A percentile compares a stretch with the other conserved stretches of the same genome.
phyloP scores from a whole-genome alignment of 2,113 vertebrate species.

The Reinhardtius hippoglossoides region DNA sequence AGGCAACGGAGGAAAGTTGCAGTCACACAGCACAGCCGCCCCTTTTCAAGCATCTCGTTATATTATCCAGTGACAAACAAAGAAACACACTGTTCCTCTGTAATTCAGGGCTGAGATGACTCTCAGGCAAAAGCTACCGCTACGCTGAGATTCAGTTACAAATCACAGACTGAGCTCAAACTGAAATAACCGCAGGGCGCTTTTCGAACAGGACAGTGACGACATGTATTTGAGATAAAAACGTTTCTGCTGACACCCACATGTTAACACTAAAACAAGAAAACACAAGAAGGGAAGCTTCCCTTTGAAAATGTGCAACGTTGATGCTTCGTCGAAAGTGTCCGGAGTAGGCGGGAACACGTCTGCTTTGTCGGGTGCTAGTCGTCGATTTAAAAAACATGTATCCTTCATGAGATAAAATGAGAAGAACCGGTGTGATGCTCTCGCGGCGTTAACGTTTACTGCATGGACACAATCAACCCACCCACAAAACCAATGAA shows the following conservation, averaged over 20 bases:
- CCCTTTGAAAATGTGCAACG: slow-evolving; percentile 62
- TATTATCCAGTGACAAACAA: slow-evolving; percentile 40
- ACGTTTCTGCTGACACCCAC: slow-evolving; percentile 26
- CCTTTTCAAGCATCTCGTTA: slow-evolving; percentile 13
- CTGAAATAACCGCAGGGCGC: slow-evolving; percentile 31
- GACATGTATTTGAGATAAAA: neutral
- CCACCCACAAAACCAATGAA: slow-evolving; percentile 21
- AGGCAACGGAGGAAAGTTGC: slow-evolving; percentile 78
- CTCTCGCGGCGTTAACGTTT: too few relatives aligned
- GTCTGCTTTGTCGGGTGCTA: slow-evolving; percentile 7
- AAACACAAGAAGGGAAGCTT: slow-evolving; percentile 13
- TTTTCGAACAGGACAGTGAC: slow-evolving; percentile 21
- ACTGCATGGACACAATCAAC: slow-evolving; percentile 17
- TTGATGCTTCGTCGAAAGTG: slow-evolving; percentile 33
- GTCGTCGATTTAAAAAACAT: slow-evolving; percentile 3
- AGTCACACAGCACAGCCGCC: slow-evolving; percentile 62
- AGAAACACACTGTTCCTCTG: slow-evolving; percentile 32
- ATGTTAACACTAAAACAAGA: slow-evolving; percentile 47
- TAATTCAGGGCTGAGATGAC: slow-evolving; percentile 29
- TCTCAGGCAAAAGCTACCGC: neutral
- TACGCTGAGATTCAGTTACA: slow-evolving; percentile 24
- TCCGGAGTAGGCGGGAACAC: neutral
- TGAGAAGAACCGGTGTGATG: slow-evolving; percentile 5
- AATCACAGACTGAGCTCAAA: slow-evolving; percentile 45
- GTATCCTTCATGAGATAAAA: slow-evolving; percentile 45